Evolutionary conservation across 2,113 vertebrate genomes (phyloP).

Genomic region (Chiloscyllium plagiosum): DNA sequence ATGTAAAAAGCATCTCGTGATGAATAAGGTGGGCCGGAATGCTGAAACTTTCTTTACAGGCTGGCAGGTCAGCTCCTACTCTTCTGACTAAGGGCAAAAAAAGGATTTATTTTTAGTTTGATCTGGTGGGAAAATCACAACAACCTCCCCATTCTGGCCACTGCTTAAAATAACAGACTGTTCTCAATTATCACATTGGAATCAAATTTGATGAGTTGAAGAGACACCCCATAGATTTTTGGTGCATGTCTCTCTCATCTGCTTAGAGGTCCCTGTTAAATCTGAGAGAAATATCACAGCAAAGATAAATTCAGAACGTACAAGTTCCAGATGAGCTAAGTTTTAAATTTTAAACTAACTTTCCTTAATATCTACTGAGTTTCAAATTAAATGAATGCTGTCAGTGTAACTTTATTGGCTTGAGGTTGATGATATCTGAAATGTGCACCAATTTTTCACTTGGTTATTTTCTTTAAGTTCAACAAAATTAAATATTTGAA

Average conservation of each 20-base stretch:
- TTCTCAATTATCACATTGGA: background rate
- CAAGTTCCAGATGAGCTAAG: background rate
- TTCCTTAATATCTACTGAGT: background rate
- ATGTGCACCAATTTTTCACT: background rate
- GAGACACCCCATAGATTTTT: background rate
- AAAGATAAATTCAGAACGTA: background rate
- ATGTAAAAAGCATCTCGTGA: background rate
- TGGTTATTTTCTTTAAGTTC: background rate
- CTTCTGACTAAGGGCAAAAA: background rate
- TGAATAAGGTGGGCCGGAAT: background rate
- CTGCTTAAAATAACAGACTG: background rate
- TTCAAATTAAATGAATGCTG: background rate
- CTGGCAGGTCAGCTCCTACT: background rate
- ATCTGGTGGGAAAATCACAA: background rate
- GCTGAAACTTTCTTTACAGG: background rate
- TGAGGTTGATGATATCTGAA: background rate
- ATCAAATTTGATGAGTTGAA: background rate
- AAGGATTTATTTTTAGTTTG: background rate
- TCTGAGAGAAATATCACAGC: background rate
- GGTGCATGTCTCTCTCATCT: background rate
- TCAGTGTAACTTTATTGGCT: background rate
- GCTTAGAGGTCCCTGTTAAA: background rate
- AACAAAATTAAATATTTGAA: background rate
- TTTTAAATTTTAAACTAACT: background rate
- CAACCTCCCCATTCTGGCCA: background rate